A percentile compares a stretch with the other conserved stretches of the same genome.
Evolutionary conservation across 2,113 vertebrate genomes (phyloP).

Genomic region (Lepus americanus): DNA sequence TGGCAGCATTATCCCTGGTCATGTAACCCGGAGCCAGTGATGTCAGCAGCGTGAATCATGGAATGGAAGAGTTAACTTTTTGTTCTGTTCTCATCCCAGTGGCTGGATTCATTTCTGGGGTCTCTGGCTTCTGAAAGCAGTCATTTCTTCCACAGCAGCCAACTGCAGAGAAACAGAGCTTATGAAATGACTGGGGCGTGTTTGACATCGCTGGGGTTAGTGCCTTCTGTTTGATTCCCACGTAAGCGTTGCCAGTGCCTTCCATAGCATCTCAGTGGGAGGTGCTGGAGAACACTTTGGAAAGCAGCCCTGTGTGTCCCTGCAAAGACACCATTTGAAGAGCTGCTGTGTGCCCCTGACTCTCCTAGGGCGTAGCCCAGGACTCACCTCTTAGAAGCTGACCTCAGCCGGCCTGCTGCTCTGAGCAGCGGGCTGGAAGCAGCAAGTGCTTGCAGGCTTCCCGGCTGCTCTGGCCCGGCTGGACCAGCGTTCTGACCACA

Average conservation of each 20-base stretch:
- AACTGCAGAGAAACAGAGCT: conserved; percentile 59
- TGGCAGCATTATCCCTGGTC: background rate
- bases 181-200: conserved; percentile 67
- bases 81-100: conserved; percentile 56
- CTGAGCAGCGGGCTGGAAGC: conserved; percentile 4
- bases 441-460: conserved; percentile 51
- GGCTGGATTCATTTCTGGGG: conserved; percentile 51
- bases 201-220: conserved; percentile 60
- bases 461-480: background rate
- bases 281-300: conserved; percentile 70
- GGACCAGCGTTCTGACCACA: background rate
- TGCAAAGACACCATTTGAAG: conserved; percentile 44
- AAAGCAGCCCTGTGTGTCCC: conserved; percentile 50
- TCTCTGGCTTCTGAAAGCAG: conserved; percentile 70
- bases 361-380: conserved; percentile 34
- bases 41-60: background rate
- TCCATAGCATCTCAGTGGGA: conserved; percentile 69
- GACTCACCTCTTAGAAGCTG: conserved; percentile 48
- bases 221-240: conserved; percentile 69
- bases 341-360: background rate
- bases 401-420: background rate
- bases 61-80: background rate
- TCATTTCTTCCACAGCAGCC: conserved; percentile 70
- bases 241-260: conserved; percentile 78
- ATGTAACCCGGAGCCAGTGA: background rate